Evolutionary conservation across 2,797 vertebrate genomes (phyloP), one percentile per base, ranked within the genome.

Genomic region (Acipenser ruthenus): DNA sequence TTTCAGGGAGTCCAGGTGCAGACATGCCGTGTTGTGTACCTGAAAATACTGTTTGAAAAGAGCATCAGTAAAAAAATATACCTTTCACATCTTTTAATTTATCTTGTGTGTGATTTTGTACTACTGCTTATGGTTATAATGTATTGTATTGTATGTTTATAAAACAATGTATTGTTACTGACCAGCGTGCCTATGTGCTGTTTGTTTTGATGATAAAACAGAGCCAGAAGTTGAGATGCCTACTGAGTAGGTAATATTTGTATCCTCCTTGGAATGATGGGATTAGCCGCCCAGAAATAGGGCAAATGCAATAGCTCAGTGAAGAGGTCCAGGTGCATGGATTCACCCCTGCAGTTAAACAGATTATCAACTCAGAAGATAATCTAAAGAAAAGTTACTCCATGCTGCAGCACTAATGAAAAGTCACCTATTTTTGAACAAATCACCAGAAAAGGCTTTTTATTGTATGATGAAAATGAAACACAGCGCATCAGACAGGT

Each of bases 391-490:
- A 86, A 93, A 92, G 77, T 90, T 91, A 70, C 78, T 75, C 65
- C 80, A 67, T 69, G 75, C 79, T 70, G 58, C 52, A 78, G 74
- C 73, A 73, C 23, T 78, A 77, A 80, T 76, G 73, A 83, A 85
- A 86, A 86, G 68, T 84, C 79, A 69, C 74, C 72, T 62, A 69
- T 80, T 88, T 88, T 76, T 65, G 78, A 84, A 82, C 82, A 89
- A 89, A 91, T 92, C 86, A 87, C 83, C 83, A 83, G 82, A 86
- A 90, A 92, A 89, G 76, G 79, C 70, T 89, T 94, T 94, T 91
- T 90, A 91, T 87, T 86, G 64, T 82, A 88, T 91, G 76, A 91
- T 77, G 60, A 75, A 84, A 74, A 70, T 60, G 64, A 50, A 71
- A 73, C 71, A 74, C 15, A 71, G 67, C 67, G 47, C 81, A 74